phyloP scores from a whole-genome alignment of 1,140 invertebrate species.

The Bombus ignitus region DNA sequence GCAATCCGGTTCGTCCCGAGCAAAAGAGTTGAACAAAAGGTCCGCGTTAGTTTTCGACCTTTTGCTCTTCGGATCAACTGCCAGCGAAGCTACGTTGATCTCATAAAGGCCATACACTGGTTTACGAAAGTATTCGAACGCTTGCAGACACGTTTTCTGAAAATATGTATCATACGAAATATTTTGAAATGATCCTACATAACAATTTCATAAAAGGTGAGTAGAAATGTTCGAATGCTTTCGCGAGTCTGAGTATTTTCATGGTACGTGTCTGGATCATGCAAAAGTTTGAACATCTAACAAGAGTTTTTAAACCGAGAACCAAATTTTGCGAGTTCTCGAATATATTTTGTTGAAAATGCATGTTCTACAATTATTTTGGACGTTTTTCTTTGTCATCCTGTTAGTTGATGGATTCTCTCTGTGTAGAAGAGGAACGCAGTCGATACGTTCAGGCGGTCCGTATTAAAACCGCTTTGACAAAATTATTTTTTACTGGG shows the following conservation, averaged over 20 bases:
- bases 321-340: no score
- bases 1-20: neutral
- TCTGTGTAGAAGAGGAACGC: neutral
- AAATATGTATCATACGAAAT: no score
- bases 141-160: no score
- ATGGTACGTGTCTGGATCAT: no score
- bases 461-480: constrained; percentile 29
- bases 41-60: constrained; percentile 2
- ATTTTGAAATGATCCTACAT: no score
- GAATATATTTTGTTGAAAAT: no score
- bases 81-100: constrained; percentile 23
- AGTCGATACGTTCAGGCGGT: constrained; percentile 6
- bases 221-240: no score
- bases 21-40: neutral
- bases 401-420: neutral
- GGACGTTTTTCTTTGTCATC: neutral
- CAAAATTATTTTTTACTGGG: constrained; percentile 22
- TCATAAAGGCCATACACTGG: constrained; percentile 16
- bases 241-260: no score
- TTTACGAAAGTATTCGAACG: neutral
- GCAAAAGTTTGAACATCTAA: no score
- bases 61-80: neutral
- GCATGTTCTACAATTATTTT: neutral
- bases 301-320: no score
- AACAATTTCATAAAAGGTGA: no score